Base-by-base conservation (phyloP, 2,888 invertebrate species). In the Athalia cordata region DNA sequence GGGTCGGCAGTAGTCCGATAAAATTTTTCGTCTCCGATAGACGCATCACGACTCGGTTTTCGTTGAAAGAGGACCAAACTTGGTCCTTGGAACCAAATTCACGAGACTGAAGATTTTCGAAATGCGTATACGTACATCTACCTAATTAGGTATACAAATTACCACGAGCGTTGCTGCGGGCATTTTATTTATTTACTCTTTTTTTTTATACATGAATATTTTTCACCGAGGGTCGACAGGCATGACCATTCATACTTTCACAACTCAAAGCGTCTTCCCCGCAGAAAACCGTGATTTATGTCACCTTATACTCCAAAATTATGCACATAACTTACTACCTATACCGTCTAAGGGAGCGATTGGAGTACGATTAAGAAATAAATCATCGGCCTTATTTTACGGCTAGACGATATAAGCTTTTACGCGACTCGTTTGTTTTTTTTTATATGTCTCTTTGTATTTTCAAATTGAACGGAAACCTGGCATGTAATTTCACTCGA, bases 361-460 rank as follows among this genome's bases (percentile, higher is more conserved):
- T 68, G 13, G 43, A 68, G 68, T 68, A 55, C 55, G 29, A 43
- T 68, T 68, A 29, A 68, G 52, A 6, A 68, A 50, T 43, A 68
- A 68, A 68, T 13, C 43, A 68, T 55, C 52, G 11, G 11, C 29
- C 43, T 29, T 68, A 9, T 68, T 8, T 67, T 9, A 6, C 50
- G 13, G 1, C 47, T 67, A 6, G 6, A 66, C n/a, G 47, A 29
- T 29, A 29, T 29, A 29, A 29, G 29, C 29, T 29, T 29, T 29
- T 29, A 29, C 29, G 29, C 2, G 2, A 29, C 29, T 29, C 29
- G 29, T 29, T 29, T n/a, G n/a, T 29, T 29, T 29, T 29, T 29
- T 29, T 2, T 29, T 29, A 29, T 2, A 29, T 29, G 2, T 29
- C 29, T 29, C 29, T 2, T 2, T 29, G 2, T 29, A 29, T 29